These are phyloP conservation scores for Aspidiotus rigidus DNA, from an alignment of 2,888 invertebrate genomes.

Conservation along the genomic window DNA sequence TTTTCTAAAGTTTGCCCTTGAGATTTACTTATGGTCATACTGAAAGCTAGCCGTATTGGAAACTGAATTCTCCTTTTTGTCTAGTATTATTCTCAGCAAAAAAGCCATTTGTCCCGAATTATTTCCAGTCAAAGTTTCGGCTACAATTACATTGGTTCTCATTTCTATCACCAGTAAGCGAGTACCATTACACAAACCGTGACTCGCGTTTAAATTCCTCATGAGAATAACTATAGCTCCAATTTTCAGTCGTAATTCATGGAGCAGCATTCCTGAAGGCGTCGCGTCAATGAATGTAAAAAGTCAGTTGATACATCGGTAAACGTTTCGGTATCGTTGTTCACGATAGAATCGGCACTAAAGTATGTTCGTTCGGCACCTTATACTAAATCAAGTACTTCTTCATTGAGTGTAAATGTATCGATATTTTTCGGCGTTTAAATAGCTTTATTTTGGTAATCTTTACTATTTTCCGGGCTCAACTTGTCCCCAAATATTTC, in stretches of 20 bases:
- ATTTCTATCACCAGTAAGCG: neutral
- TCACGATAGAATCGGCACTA: neutral
- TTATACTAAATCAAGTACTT: neutral
- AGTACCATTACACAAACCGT: neutral
- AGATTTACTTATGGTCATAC: neutral
- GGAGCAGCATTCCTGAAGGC: neutral
- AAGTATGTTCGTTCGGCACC: neutral
- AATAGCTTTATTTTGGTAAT: constrained; percentile 4
- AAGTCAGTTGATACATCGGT: neutral
- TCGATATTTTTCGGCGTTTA: neutral
- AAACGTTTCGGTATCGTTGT: neutral
- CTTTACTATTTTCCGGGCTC: neutral
- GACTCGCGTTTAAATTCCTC: neutral
- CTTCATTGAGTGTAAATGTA: neutral
- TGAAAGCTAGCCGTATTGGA: constrained; percentile 4
- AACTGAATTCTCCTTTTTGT: neutral
- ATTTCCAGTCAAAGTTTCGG: neutral
- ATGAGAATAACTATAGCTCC: neutral
- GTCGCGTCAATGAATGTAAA: neutral
- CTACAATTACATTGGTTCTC: neutral
- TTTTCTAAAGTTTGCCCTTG: constrained; percentile 25
- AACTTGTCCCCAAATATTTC: constrained; percentile 3
- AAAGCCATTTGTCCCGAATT: neutral
- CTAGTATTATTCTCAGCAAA: neutral
- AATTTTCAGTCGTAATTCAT: neutral